Evolutionary conservation across 1,140 invertebrate species (phyloP), one percentile per base, ranked within the genome.

Genomic region (Parapsyche elsis): DNA sequence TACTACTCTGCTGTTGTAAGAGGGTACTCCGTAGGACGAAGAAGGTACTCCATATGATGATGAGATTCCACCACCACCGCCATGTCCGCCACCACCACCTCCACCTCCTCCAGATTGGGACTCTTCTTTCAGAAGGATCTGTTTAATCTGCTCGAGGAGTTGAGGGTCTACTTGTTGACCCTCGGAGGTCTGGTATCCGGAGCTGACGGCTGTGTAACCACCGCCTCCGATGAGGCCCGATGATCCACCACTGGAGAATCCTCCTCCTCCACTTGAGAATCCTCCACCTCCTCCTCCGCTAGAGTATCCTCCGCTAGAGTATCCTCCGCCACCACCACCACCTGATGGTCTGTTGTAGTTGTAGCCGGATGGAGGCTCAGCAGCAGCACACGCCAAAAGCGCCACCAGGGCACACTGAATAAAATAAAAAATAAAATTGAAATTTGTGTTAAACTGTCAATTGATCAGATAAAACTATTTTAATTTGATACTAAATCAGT

Each of bases 91-190:
- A 26, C 88, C 87, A 9, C 88, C 87, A 12, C 83, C 83, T n/a
- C 83, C 82, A 0, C 85, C 84, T 26, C 89, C 90, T 26, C 88
- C 87, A 1, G 91, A 87, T 80, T 86, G 87, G 26, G 89, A 86
- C 85, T 95, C 94, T 87, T 94, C 93, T 86, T 92, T 93, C 78
- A 94, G 90, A 26, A 94, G 89, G 85, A 94, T 94, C 85, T 94
- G 91, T 81, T 93, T 91, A 85, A 95, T 91, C 85, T 94, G 92
- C 84, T 94, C 93, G n/a, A 94, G 90, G 45, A 94, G 90, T 9
- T 90, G 90, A n/a, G 89, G 87, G 85, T 94, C 93, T 78, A 95
- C 92, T 84, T 92, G 90, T 74, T 92, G 92, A 16, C 94, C 94
- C 84, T 95, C 94, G 85, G 89, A 93, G 81, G 92, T 93, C 82